These are phyloP conservation scores for Smutsia gigantea DNA, from an alignment of 2,797 vertebrate species.

Conservation along the genomic window DNA sequence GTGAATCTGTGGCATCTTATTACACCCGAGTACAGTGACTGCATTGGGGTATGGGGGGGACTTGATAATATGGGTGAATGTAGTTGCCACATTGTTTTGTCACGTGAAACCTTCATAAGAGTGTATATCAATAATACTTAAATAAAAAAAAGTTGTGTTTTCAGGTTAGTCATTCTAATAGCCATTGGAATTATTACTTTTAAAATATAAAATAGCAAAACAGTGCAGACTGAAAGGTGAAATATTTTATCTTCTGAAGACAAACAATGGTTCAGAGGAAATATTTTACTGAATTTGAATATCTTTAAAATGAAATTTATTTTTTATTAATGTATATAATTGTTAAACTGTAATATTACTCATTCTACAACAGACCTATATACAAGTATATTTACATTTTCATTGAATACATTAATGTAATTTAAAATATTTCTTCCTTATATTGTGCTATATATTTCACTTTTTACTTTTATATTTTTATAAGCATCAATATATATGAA, in stretches of 20 bases:
- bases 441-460: not conserved
- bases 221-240: not conserved
- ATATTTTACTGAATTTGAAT: not conserved
- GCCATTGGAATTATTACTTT: not conserved
- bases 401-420: not conserved
- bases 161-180: not conserved
- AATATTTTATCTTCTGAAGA: not conserved
- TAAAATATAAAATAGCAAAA: not conserved
- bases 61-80: too few species aligned
- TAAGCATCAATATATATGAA: not conserved
- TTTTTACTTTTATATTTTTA: not conserved
- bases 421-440: not conserved
- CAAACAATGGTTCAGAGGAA: not conserved
- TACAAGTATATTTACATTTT: not conserved
- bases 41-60: too few species aligned
- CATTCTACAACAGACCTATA: not conserved
- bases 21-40: too few species aligned
- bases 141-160: not conserved
- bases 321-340: not conserved
- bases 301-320: not conserved
- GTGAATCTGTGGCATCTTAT: too few species aligned
- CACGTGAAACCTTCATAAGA: too few species aligned
- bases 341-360: not conserved
- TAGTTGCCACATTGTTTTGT: too few species aligned
- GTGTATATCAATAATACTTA: too few species aligned